Conservation (phyloP, 2,797 vertebrate species). For the Sebastes goodei region DNA sequence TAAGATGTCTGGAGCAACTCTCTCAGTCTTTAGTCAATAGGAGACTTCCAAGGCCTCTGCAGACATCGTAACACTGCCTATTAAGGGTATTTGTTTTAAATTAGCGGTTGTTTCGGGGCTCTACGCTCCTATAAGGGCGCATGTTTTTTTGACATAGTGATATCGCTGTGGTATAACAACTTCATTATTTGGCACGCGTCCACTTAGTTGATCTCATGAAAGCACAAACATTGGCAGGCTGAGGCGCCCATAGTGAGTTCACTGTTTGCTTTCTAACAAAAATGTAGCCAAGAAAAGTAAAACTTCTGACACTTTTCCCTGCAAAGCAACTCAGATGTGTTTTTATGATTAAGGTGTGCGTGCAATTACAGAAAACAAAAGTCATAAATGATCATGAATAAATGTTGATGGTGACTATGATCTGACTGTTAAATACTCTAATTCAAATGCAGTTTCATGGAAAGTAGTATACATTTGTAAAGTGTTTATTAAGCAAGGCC, state of each 20-base stretch:
- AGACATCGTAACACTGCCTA: conserved; percentile 38
- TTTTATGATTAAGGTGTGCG: neutral
- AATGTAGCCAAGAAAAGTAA: conserved; percentile 35
- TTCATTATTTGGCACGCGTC: conserved; percentile 39
- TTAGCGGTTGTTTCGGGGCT: conserved; percentile 42
- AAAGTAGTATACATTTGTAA: neutral
- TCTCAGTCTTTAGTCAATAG: conserved; percentile 61
- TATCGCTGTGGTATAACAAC: conserved; percentile 11
- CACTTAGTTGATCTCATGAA: conserved; percentile 41
- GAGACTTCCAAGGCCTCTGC: conserved; percentile 49
- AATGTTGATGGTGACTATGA: neutral
- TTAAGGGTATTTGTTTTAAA: conserved; percentile 61
- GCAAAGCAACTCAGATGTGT: conserved; percentile 3
- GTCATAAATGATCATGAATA: neutral
- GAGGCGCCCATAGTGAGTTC: conserved; percentile 29
- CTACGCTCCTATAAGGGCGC: neutral
- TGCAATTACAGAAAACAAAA: conserved; percentile 3
- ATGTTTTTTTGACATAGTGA: conserved; percentile 33
- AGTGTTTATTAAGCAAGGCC: neutral
- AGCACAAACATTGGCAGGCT: conserved; percentile 35
- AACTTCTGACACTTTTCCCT: conserved; percentile 7
- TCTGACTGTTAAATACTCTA: neutral
- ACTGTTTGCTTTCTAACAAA: conserved; percentile 33
- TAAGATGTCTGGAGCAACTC: conserved; percentile 71
- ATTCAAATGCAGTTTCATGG: neutral